Conservation (phyloP, 2,113 vertebrate species). For the Nanorana parkeri region DNA sequence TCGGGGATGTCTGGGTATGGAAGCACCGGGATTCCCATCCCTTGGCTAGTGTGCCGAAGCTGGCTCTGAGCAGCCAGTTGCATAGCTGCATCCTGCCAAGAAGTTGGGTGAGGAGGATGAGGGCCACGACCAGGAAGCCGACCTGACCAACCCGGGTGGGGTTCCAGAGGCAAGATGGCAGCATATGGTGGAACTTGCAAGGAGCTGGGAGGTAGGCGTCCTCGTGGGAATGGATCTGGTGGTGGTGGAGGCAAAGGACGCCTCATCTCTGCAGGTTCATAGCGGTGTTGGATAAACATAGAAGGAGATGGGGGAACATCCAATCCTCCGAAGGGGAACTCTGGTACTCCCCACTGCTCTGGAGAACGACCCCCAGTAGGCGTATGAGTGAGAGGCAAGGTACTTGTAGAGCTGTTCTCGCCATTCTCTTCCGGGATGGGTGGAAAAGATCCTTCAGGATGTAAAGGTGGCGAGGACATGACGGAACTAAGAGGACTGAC, state of each 20-base stretch:
- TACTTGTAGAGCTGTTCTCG: conserved; percentile 91
- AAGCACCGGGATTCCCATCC: conserved; percentile 98
- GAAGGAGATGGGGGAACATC: conserved; percentile 90
- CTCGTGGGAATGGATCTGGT: conserved; percentile 74
- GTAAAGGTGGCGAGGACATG: conserved; percentile 90
- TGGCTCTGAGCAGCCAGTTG: conserved; percentile 96
- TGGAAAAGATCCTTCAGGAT: conserved; percentile 89
- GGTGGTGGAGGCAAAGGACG: conserved; percentile 63
- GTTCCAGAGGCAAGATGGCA: conserved; percentile 93
- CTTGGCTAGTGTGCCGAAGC: conserved; percentile 99
- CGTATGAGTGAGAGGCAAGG: conserved; percentile 92
- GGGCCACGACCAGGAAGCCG: conserved; percentile 88
- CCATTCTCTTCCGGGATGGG: conserved; percentile 93
- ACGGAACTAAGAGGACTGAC: conserved; percentile 95
- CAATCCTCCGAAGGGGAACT: conserved; percentile 89
- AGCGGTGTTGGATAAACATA: conserved; percentile 84
- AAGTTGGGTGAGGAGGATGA: conserved; percentile 73
- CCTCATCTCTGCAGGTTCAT: conserved; percentile 85
- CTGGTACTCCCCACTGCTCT: conserved; percentile 91
- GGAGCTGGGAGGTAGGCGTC: conserved; percentile 80
- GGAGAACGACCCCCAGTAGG: conserved; percentile 91
- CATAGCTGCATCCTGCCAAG: conserved; percentile 95
- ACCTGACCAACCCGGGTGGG: conserved; percentile 86
- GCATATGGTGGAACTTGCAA: conserved; percentile 93
- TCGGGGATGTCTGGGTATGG: conserved; percentile 94